Conservation (phyloP, 2,797 vertebrate species). For the Anguilla anguilla region DNA sequence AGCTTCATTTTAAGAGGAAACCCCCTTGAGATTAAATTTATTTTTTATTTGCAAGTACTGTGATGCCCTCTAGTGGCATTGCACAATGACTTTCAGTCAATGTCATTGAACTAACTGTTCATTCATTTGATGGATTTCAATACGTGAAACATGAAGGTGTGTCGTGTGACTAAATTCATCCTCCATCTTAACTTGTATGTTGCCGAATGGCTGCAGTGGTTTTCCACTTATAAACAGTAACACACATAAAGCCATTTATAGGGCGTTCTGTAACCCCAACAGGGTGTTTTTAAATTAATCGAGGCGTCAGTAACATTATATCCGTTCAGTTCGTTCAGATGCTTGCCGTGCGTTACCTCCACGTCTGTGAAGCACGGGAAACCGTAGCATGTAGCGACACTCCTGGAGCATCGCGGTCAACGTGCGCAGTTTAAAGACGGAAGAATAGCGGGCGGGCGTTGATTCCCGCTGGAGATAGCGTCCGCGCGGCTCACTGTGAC, state of each 20-base stretch:
- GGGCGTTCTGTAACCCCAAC: not conserved
- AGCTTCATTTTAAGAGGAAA: not conserved
- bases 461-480: not conserved
- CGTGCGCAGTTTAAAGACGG: not conserved
- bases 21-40: not conserved
- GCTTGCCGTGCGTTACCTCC: not conserved
- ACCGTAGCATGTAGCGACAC: not conserved
- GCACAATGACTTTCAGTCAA: not conserved
- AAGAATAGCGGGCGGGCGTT: not conserved
- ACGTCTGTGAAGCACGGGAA: not conserved
- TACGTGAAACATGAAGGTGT: not conserved
- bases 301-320: not conserved
- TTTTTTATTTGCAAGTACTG: constrained; percentile 8
- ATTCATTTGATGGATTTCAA: not conserved
- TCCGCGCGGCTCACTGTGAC: not conserved
- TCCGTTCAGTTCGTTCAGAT: not conserved
- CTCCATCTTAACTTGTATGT: not conserved
- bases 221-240: not conserved
- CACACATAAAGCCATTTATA: not conserved
- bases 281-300: not conserved
- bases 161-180: not conserved
- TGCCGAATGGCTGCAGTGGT: not conserved
- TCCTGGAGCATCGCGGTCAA: not conserved
- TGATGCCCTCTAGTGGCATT: constrained; percentile 35
- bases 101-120: not conserved